Conservation (phyloP, 2,797 vertebrate species). For the Sebastes hopkinsi region DNA sequence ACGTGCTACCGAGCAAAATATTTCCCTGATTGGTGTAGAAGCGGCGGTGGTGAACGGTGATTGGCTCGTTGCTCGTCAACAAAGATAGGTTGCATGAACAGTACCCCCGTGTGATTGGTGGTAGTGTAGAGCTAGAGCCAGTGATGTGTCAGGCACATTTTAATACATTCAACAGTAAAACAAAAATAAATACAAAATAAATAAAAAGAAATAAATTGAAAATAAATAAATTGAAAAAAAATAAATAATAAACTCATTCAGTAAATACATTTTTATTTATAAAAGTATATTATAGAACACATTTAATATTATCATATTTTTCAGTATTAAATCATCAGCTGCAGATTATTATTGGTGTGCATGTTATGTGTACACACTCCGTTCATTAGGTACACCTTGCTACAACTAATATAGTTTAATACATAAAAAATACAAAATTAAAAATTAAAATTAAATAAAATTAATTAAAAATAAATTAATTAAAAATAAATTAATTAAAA, state of each 20-base stretch:
- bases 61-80: constrained; percentile 40
- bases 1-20: constrained; percentile 9
- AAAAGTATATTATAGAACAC: too few species aligned
- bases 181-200: rapidly evolving
- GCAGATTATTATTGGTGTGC: background rate
- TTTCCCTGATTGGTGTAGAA: constrained; percentile 43
- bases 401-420: too few species aligned
- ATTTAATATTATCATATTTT: too few species aligned
- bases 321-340: background rate
- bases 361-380: too few species aligned
- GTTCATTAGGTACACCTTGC: background rate
- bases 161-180: background rate
- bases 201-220: too few species aligned
- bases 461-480: too few species aligned
- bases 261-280: background rate
- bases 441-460: too few species aligned
- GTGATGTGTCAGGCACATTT: background rate
- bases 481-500: too few species aligned
- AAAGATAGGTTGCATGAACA: constrained; percentile 67
- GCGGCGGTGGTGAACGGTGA: background rate
- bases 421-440: too few species aligned
- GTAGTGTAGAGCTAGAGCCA: background rate
- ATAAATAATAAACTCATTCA: too few species aligned
- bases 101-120: background rate
- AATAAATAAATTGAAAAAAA: too few species aligned